Evolutionary conservation across 2,113 vertebrate species (phyloP).

Genomic region (Porphyrio hochstetteri): DNA sequence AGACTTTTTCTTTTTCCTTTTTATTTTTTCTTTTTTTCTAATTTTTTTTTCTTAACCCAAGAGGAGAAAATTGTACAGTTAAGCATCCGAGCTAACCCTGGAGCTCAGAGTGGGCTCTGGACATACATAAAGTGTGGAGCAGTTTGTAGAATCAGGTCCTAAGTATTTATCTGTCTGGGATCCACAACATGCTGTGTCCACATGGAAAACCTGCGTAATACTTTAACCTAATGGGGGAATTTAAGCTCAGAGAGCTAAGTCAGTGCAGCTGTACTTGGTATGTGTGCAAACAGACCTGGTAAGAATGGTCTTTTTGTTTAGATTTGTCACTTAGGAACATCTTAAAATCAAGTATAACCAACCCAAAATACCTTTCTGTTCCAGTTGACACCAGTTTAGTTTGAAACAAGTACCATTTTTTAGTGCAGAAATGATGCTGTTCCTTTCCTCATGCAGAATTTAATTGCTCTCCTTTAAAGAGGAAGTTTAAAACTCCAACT

Average conservation of each 20-base stretch:
- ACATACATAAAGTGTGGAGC: background rate
- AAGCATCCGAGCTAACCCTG: background rate
- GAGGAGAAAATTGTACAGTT: background rate
- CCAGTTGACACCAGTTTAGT: background rate
- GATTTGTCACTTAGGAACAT: background rate
- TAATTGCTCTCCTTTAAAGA: slow-evolving; percentile 45
- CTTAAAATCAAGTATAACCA: background rate
- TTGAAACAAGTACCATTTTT: slow-evolving; percentile 9
- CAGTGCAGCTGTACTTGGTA: slow-evolving; percentile 14
- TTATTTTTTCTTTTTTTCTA: too few relatives aligned
- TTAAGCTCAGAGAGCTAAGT: background rate
- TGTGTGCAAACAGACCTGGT: background rate
- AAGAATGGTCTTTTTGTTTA: slow-evolving; percentile 18
- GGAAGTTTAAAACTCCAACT: slow-evolving; percentile 53
- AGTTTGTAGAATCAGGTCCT: background rate
- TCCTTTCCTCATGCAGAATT: slow-evolving; percentile 3
- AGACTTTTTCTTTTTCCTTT: background rate
- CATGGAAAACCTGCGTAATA: background rate
- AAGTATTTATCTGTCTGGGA: background rate
- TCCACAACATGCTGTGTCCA: background rate
- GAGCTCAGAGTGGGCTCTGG: background rate
- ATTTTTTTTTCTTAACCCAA: too few relatives aligned
- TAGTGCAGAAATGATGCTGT: background rate
- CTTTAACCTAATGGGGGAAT: background rate
- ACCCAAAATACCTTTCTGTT: background rate